Base-by-base conservation (phyloP, 1,140 invertebrate genomes). In the Aricia agestis region DNA sequence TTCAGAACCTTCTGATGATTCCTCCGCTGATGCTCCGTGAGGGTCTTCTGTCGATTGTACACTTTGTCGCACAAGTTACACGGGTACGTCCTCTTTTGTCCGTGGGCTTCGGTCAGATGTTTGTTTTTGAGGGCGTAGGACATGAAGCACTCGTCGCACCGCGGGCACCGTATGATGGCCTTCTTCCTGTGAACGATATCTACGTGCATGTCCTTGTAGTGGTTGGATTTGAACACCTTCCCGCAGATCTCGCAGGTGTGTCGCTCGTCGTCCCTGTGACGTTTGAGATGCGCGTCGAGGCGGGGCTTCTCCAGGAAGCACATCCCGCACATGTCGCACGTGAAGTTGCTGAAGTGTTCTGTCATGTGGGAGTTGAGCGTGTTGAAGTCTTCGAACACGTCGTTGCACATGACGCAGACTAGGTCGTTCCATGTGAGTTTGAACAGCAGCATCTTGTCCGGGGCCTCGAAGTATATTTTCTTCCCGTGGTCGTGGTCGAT, bases 31-130 rank as follows among this genome's bases (percentile, higher is more conserved):
- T 91, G 89, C 70, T 91, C 89, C 0, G 87, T 90, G 9, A 91
- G 70, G 0, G 89, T 90, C 68, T 91, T 91, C 75, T 88, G 86
- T 68, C 89, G 83, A 45, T 90, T 88, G 32, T 91, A 91, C 9
- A 91, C 87, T 77, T 90, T 91, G 11, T 91, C 89, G 25, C 89
- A 91, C 73, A 91, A 72, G 61, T 91, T 90, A 58, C 89, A 91
- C 6, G 89, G 89, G 65, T 88, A 91, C 2, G 86, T 88, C 0
- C 86, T 68, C 67, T 88, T 89, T 59, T 90, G 86, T 4, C 89
- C 89, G 67, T 91, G 89, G 0, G 83, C 86, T 66, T 91, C 87
- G 0, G 86, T 88, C 41, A 91, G 70, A 82, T 91, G 89, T 45
- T 87, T 88, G 68, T 91, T 90, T 57, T 90, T 89, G 32, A 89